Percentiles rank a stretch among this genome's conserved stretches.
phyloP scores from a whole-genome alignment of 1,140 invertebrate genomes.

The Idris sp. region DNA sequence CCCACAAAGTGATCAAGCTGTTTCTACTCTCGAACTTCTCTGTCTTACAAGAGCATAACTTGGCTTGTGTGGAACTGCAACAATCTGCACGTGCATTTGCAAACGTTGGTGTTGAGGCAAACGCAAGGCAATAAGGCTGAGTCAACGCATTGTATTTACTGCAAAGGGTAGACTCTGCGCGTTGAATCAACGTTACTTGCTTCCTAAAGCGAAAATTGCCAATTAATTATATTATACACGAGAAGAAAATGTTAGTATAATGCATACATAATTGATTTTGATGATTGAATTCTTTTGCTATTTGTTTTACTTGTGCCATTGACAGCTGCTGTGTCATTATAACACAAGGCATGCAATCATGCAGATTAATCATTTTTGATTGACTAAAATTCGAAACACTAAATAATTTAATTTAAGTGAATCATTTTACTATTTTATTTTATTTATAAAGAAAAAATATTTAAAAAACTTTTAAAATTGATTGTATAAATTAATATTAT shows the following conservation, averaged over 20 bases:
- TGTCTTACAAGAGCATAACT: slow-evolving; percentile 4
- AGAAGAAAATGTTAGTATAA: no score
- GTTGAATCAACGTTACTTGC: slow-evolving; percentile 47
- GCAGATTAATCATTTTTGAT: no score
- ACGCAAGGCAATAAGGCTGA: slow-evolving; percentile 42
- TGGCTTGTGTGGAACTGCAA: background rate
- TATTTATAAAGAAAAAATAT: no score
- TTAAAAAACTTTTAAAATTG: no score
- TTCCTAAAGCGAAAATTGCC: slow-evolving; percentile 40
- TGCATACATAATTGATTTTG: no score
- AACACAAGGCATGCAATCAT: no score
- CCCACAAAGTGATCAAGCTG: slow-evolving; percentile 12
- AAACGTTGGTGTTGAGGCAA: slow-evolving; percentile 14
- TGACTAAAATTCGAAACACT: no score
- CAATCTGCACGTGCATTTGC: slow-evolving; percentile 2
- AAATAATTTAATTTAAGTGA: no score
- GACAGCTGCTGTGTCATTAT: background rate
- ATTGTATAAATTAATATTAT: no score
- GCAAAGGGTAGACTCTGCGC: slow-evolving; percentile 30
- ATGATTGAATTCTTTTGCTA: no score
- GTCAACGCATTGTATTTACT: slow-evolving; percentile 27
- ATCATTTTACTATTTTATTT: no score
- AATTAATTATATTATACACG: slow-evolving; percentile 39
- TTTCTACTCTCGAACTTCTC: background rate
- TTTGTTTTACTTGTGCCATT: no score